Evolutionary conservation across 2,113 vertebrate species (phyloP).

Genomic region (Oncorhynchus mykiss): DNA sequence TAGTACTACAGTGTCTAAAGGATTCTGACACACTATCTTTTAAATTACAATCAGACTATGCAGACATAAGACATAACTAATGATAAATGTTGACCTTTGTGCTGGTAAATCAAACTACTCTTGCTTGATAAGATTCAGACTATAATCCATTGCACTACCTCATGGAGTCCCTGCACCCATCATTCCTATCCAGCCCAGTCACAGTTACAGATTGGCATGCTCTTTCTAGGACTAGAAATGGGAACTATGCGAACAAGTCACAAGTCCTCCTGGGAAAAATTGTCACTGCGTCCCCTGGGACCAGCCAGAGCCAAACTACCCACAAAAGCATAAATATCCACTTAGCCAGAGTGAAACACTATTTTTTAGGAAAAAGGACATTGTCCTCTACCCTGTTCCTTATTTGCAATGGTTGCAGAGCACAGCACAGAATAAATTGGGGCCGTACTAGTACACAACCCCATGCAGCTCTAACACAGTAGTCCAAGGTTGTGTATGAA

Average conservation of each 20-base stretch:
- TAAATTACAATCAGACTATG: no score
- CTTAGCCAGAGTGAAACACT: constrained; percentile 13
- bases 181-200: neutral
- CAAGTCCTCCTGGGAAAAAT: constrained; percentile 40
- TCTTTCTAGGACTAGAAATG: constrained; percentile 37
- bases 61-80: constrained; percentile 1
- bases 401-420: constrained; percentile 3
- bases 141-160: neutral
- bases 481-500: neutral
- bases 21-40: neutral
- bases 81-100: neutral
- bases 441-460: neutral
- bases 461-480: neutral
- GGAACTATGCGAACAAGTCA: constrained; percentile 43
- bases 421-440: neutral
- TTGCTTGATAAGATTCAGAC: constrained; percentile 25
- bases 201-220: constrained; percentile 12
- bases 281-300: constrained; percentile 13
- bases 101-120: constrained; percentile 12
- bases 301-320: constrained; percentile 33
- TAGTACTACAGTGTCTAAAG: neutral
- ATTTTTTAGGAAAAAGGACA: neutral
- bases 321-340: constrained; percentile 30
- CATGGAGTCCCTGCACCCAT: neutral
- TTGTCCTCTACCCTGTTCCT: neutral